Base-by-base conservation (phyloP, 2,888 invertebrate species). In the Drosophila atripex region DNA sequence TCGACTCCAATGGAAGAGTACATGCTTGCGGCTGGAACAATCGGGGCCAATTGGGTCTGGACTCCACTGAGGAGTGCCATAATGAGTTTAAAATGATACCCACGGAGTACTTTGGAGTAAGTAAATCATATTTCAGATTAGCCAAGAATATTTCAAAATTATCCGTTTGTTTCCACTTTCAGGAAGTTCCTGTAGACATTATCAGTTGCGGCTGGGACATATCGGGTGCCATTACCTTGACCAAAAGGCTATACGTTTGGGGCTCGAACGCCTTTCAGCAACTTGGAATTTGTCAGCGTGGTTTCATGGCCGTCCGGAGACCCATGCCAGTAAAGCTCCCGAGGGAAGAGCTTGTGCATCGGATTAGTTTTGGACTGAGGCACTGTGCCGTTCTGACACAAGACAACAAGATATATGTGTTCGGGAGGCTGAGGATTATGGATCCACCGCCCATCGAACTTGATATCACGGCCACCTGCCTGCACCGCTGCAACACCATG, bases 131-230 rank as follows among this genome's bases (percentile, higher is more conserved):
- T 1, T 7, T 2, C n/a, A 7, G 7, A n/a, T 35, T n/a, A 6
- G 6, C 2, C 0, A 35, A 35, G 7, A 1, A 0, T 0, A 7
- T 35, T 6, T 35, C 2, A n/a, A 2, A 6, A 32, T 32, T 7
- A 7, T 35, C n/a, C 28, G 0, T 9, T 28, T 2, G 7, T 35
- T 35, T 14, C 7, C 6, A 5, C 5, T 46, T 52, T 80, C 92
- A 93, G 89, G 93, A 94, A 88, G 93, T 94, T 58, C 94, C 94
- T 63, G 93, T 96, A 71, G 92, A 92, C 55, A 93, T 94, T 75
- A 92, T 96, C 63, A 93, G 94, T 35, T 95, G 95, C 78, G 96
- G 96, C n/a, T 96, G 96, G 96, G 96, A 96, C 88, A 94, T 94
- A 75, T 96, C 95, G 59, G 94, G 95, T 76, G 96, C 95, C 43